Evolutionary conservation across 1,140 invertebrate species (phyloP).

Genomic region (Panonychus citri): DNA sequence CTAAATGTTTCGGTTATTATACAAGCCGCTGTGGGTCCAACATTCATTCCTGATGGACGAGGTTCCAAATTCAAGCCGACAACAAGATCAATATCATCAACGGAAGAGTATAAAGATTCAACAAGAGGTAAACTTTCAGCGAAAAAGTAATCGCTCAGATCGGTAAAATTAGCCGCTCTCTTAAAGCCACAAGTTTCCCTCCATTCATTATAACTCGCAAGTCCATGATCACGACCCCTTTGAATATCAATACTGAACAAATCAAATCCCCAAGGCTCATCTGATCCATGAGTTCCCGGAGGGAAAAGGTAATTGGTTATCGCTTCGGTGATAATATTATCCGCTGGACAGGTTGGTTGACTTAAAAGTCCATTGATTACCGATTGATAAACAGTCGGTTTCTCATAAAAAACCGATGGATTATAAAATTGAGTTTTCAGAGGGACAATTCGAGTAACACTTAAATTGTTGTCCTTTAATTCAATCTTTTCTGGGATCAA

Average conservation of each 20-base stretch:
- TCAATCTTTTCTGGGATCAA: conserved; percentile 34
- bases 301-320: conserved; percentile 50
- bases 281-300: conserved; percentile 18
- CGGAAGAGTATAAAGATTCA: conserved; percentile 20
- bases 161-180: conserved; percentile 42
- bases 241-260: conserved; percentile 61
- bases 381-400: conserved; percentile 47
- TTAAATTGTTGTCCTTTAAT: background rate
- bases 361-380: conserved; percentile 46
- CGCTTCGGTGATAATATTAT: conserved; percentile 69
- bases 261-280: conserved; percentile 36
- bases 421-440: conserved; percentile 79
- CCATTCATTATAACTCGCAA: conserved; percentile 55
- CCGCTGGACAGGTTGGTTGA: conserved; percentile 34
- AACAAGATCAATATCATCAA: conserved; percentile 24
- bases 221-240: conserved; percentile 63
- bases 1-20: conserved; percentile 31
- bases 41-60: conserved; percentile 20
- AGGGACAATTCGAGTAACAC: conserved; percentile 22
- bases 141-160: conserved; percentile 30
- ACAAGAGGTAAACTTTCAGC: conserved; percentile 35
- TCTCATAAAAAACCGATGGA: conserved; percentile 54
- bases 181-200: conserved; percentile 51
- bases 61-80: conserved; percentile 20
- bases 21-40: conserved; percentile 33